phyloP scores from a whole-genome alignment of 2,113 vertebrate species.

The Delphinus delphis region DNA sequence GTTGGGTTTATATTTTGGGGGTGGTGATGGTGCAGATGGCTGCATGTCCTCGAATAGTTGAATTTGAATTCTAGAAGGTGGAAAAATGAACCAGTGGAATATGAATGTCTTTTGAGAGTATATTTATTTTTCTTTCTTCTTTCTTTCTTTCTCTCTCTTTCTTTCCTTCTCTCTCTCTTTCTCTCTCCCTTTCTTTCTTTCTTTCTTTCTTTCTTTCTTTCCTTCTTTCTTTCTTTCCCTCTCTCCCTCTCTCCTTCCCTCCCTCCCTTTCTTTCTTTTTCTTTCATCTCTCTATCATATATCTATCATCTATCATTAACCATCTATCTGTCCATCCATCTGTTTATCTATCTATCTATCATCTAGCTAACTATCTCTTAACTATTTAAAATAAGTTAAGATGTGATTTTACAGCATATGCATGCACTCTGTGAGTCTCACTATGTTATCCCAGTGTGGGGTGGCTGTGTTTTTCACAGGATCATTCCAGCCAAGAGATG shows the following conservation, averaged over 20 bases:
- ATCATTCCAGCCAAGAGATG: neutral
- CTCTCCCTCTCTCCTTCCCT: neutral
- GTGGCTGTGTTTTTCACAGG: neutral
- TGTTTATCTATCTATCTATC: neutral
- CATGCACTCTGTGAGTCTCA: neutral
- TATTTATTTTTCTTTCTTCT: neutral
- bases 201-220: neutral
- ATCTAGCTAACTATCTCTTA: neutral
- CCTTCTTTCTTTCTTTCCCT: neutral
- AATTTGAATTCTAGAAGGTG: neutral
- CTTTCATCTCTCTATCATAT: neutral
- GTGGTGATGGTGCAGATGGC: rapidly evolving
- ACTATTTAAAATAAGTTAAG: neutral
- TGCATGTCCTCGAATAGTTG: neutral
- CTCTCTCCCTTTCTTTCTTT: neutral
- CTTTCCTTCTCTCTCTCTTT: too few species aligned
- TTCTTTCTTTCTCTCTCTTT: neutral
- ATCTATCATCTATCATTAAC: neutral
- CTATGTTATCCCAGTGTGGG: neutral
- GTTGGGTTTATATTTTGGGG: neutral
- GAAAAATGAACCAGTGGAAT: neutral
- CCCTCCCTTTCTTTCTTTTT: neutral
- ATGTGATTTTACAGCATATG: neutral
- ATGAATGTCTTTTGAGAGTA: neutral
- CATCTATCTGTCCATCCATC: neutral